phyloP scores from a whole-genome alignment of 2,797 vertebrate genomes.

The Leucoraja ocellata region DNA sequence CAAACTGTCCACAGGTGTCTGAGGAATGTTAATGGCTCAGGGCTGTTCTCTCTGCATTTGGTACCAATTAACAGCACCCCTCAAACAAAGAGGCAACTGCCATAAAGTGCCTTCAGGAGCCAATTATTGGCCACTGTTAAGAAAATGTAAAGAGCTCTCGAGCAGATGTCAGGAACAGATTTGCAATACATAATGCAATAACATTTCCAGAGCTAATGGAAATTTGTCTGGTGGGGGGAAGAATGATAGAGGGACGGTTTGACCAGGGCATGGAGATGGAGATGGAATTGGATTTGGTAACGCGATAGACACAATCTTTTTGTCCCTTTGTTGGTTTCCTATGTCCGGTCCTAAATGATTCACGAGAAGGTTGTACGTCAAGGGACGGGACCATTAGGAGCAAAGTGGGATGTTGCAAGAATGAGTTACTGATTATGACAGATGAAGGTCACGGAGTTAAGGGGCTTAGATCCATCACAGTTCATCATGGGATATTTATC shows the following conservation, averaged over 20 bases:
- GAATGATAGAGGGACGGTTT: neutral
- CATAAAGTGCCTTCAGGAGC: conserved; percentile 49
- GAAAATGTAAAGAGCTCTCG: conserved; percentile 49
- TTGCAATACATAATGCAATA: conserved; percentile 28
- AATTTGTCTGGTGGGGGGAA: neutral
- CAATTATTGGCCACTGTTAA: conserved; percentile 50
- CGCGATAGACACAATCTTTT: neutral
- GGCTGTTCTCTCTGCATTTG: conserved; percentile 49
- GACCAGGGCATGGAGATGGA: neutral
- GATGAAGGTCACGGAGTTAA: neutral
- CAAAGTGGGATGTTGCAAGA: neutral
- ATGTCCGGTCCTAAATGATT: neutral
- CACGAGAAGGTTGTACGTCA: neutral
- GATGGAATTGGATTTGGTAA: neutral
- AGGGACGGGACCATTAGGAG: neutral
- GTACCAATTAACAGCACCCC: conserved; percentile 52
- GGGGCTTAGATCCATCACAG: neutral
- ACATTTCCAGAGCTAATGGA: neutral
- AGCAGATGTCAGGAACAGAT: conserved; percentile 41
- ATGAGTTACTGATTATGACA: neutral
- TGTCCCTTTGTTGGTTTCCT: neutral
- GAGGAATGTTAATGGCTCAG: conserved; percentile 65
- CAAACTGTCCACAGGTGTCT: conserved; percentile 79
- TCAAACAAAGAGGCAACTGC: conserved; percentile 43
- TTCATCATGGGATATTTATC: neutral